Percentiles rank a stretch among this genome's conserved stretches.
Conservation (phyloP, 2,888 invertebrate species). For the Syrphus vitripennis region DNA sequence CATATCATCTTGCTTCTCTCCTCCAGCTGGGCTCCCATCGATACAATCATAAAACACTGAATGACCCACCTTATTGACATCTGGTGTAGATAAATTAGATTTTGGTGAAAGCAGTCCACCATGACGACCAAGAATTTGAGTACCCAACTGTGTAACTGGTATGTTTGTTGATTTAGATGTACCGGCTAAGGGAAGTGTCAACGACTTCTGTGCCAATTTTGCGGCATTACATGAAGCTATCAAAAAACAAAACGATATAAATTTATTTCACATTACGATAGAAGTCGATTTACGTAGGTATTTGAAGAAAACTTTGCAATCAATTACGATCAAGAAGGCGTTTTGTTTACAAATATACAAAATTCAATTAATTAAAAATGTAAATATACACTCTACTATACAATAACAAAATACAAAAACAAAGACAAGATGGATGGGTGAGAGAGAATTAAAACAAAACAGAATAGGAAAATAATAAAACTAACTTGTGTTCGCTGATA, state of each 20-base stretch:
- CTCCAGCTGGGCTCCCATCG: slow-evolving; percentile 78
- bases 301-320: not conserved
- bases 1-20: slow-evolving; percentile 90
- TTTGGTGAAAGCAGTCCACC: slow-evolving; percentile 67
- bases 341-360: slow-evolving; percentile 48
- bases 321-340: slow-evolving; percentile 28
- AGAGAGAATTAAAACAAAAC: not conserved
- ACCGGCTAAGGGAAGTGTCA: slow-evolving; percentile 77
- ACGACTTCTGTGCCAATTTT: slow-evolving; percentile 75
- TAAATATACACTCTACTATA: slow-evolving; percentile 20
- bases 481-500: slow-evolving; percentile 52
- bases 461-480: slow-evolving; percentile 1
- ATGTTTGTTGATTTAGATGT: slow-evolving; percentile 72
- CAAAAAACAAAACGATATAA: slow-evolving; percentile 16
- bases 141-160: slow-evolving; percentile 23
- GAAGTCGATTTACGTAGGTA: not conserved
- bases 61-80: slow-evolving; percentile 80
- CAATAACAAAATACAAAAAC: not conserved
- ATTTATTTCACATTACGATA: not conserved
- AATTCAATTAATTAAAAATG: not conserved
- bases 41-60: slow-evolving; percentile 81
- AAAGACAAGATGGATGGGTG: not conserved
- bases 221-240: slow-evolving; percentile 59
- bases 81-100: slow-evolving; percentile 77
- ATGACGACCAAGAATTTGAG: slow-evolving; percentile 55